Conservation (phyloP, 2,888 invertebrate genomes). For the Athalia cordata region DNA sequence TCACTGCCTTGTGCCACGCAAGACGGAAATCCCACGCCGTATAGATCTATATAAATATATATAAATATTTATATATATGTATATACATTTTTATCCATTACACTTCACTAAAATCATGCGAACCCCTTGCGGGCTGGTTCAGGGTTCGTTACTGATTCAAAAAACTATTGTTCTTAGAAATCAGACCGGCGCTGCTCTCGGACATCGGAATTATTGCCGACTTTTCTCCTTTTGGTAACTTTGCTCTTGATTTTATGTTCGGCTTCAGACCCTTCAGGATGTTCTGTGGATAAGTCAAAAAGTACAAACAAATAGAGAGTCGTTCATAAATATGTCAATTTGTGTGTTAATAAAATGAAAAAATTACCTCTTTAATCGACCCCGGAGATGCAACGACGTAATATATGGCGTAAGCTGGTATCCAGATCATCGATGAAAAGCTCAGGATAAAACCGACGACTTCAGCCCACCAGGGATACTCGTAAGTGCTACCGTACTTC, state of each 20-base stretch:
- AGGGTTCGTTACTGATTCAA: conserved; percentile 59
- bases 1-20: conserved; percentile 35
- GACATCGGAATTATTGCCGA: conserved; percentile 74
- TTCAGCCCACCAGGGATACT: conserved; percentile 80
- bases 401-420: conserved; percentile 79
- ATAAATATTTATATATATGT: conserved; percentile 20
- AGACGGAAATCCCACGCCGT: conserved; percentile 11
- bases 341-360: neutral
- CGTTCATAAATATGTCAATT: conserved; percentile 11
- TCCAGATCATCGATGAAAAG: conserved; percentile 80
- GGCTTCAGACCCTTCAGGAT: conserved; percentile 74
- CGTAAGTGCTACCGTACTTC: conserved; percentile 76
- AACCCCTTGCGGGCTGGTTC: conserved; percentile 27
- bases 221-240: conserved; percentile 73
- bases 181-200: conserved; percentile 74
- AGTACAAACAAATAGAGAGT: neutral
- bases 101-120: conserved; percentile 28
- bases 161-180: conserved; percentile 71
- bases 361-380: conserved; percentile 75
- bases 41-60: conserved; percentile 28
- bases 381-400: conserved; percentile 76
- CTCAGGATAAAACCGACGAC: conserved; percentile 78
- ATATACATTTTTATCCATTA: conserved; percentile 20
- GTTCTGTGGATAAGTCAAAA: conserved; percentile 69
- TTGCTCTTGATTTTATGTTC: conserved; percentile 72